Conservation (phyloP, 2,113 vertebrate genomes). For the Albula glossodonta region DNA sequence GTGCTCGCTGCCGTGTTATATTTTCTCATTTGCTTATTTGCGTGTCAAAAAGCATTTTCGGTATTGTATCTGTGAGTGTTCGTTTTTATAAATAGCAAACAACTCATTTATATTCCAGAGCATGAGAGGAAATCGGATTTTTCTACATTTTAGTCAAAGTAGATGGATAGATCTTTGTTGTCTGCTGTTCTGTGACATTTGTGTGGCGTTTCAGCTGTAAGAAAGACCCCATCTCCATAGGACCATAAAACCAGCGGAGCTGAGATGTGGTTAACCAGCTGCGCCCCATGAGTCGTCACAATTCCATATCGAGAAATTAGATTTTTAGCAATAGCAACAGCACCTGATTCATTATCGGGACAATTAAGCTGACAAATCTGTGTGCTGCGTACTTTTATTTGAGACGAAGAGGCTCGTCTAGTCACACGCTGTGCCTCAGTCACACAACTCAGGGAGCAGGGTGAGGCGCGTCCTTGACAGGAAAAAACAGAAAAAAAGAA, state of each 20-base stretch:
- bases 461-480: neutral
- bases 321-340: neutral
- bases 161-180: neutral
- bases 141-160: neutral
- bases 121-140: neutral
- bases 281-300: neutral
- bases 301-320: neutral
- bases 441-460: neutral
- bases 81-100: neutral
- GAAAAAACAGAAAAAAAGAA: neutral
- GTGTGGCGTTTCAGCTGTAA: neutral
- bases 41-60: neutral
- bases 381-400: neutral
- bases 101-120: neutral
- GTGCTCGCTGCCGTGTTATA: neutral
- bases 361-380: neutral
- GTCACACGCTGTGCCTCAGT: neutral
- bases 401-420: neutral
- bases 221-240: neutral
- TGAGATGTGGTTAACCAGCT: neutral
- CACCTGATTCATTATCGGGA: neutral
- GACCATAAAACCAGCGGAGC: neutral
- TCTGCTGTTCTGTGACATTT: neutral
- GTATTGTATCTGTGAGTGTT: neutral
- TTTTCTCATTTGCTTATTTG: neutral